Evolutionary conservation across 1,140 invertebrate genomes (phyloP).

Genomic region (Drosophila orena): DNA sequence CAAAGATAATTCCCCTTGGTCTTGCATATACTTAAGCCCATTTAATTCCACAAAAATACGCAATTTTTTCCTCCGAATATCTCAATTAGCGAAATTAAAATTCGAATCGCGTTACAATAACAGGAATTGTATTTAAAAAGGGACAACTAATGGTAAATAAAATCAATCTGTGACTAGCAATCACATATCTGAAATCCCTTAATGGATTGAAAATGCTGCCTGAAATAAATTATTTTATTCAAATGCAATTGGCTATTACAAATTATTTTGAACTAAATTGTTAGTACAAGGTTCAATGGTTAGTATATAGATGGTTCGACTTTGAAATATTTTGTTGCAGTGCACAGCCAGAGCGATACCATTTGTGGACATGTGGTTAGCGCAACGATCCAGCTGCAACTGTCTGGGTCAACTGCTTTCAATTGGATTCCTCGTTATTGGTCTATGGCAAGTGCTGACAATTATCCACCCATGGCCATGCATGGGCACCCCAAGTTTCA

Average conservation of each 20-base stretch:
- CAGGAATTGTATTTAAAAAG: neutral
- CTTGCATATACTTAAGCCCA: conserved; percentile 9
- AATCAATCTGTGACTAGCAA: neutral
- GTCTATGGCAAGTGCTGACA: conserved; percentile 60
- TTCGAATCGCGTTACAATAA: neutral
- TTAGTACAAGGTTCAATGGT: no score
- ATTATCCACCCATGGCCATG: conserved; percentile 24
- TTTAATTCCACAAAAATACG: neutral
- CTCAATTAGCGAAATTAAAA: conserved; percentile 17
- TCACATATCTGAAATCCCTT: neutral
- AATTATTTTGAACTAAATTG: neutral
- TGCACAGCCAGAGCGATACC: conserved; percentile 8
- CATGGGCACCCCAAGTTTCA: neutral
- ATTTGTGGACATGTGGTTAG: conserved; percentile 39
- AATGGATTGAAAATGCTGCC: neutral
- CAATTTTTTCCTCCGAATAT: neutral
- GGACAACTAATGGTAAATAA: neutral
- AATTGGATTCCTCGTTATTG: conserved; percentile 61
- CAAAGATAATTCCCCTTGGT: neutral
- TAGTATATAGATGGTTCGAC: no score
- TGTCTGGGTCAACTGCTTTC: conserved; percentile 46
- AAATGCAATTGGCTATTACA: neutral
- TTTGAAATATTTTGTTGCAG: neutral
- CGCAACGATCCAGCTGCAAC: conserved; percentile 8
- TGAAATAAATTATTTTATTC: no score